Evolutionary conservation across 2,113 vertebrate genomes (phyloP).

Genomic region (Lepidothrix coronata): DNA sequence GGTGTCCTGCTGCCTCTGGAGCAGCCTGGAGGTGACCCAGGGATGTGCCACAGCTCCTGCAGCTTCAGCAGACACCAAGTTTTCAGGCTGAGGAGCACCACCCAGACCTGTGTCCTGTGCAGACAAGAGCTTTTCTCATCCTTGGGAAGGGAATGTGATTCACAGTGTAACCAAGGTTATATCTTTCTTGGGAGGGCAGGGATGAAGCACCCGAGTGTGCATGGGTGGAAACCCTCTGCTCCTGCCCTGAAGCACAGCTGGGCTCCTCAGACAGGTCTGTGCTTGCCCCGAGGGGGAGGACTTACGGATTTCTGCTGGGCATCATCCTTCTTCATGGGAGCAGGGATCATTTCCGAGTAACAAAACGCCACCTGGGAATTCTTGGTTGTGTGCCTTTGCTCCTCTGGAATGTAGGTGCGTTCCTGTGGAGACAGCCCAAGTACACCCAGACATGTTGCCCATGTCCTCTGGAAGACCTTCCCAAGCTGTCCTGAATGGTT

Average conservation of each 20-base stretch:
- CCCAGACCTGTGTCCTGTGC: not conserved
- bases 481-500: not conserved
- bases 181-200: not conserved
- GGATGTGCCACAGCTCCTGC: not conserved
- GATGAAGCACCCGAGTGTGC: not conserved
- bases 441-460: not conserved
- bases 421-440: slow-evolving; percentile 74
- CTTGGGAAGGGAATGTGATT: not conserved
- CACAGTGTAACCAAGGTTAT: not conserved
- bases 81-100: not conserved
- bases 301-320: slow-evolving; percentile 85
- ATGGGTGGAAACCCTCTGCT: not conserved
- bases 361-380: slow-evolving; percentile 82
- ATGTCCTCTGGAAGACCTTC: not conserved
- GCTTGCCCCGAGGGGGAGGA: not conserved
- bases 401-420: slow-evolving; percentile 79
- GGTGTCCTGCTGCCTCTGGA: not conserved
- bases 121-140: not conserved
- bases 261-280: not conserved
- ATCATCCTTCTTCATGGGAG: slow-evolving; percentile 88
- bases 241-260: not conserved
- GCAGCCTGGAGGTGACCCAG: not conserved
- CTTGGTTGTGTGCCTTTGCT: slow-evolving; percentile 81
- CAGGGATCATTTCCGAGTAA: slow-evolving; percentile 89
- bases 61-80: not conserved